Base-by-base conservation (phyloP, 2,888 invertebrate genomes). In the Nomada fabriciana region DNA sequence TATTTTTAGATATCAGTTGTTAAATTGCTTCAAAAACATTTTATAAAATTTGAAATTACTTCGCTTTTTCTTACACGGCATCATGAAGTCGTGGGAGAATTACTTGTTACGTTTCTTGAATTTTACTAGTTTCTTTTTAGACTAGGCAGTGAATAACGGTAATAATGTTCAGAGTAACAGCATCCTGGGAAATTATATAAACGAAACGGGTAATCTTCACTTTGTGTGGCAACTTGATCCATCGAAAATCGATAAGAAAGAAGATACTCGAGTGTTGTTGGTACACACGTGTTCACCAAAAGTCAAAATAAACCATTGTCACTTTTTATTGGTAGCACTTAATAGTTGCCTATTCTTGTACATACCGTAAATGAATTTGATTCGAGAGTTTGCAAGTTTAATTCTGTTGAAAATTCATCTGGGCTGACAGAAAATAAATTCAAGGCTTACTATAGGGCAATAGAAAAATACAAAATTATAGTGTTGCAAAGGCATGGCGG, bases 181-280 rank as follows among this genome's bases (percentile, higher is more conserved):
- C 36, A 47, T 23, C 43, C 57, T 43, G 59, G 50, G 36, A 59
- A 15, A 36, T 71, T 71, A 71, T 61, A 52, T 61, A 71, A 71
- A 71, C 42, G 25, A 43, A 43, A n/a, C 3, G 10, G 15, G 25
- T 18, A 20, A 57, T n/a, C 10, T 60, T 68, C 20, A 13, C 11
- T 50, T 20, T 43, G 42, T 10, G 50, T 25, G 1, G n/a, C 13
- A 7, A 18, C 23, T 29, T 43, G 11, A 3, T 13, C 13, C 11
- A 5, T 42, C 18, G 42, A 64, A 15, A 20, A 18, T 42, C 15
- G 11, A 55, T 55, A 13, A 36, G 7, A 42, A 23, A 29, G 29
- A 50, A 13, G 15, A 29, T 65, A n/a, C 20, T 36, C 36, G 36
- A 5, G 36, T 36, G 7, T 36, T 36, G 36, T 25, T 25, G 25